Evolutionary conservation across 2,888 invertebrate genomes (phyloP), one percentile per base, ranked within the genome.

Genomic region (Eulithis prunata): DNA sequence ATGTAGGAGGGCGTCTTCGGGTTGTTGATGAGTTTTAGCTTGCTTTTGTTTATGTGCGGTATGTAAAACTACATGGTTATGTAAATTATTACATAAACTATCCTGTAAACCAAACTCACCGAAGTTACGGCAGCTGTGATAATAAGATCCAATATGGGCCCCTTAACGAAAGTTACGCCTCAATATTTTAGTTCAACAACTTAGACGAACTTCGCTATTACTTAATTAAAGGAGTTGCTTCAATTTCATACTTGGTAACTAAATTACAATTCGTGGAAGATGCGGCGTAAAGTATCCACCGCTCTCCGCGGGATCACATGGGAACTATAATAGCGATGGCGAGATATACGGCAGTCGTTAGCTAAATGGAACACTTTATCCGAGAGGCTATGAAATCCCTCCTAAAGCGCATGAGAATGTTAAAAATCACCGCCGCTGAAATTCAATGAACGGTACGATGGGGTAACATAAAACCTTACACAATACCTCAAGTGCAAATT

Each of bases 111-210:
- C 59, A 69, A 60, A 60, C 66, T 52, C 51, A n/a, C 57, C 43
- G 41, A 62, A 62, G 36, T 58, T 58, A 49, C 63, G 64, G 49
- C 64, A 66, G 66, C 64, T 64, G 60, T 56, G 53, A 69, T 72
- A 68, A 69, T 66, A 71, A 63, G 55, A 64, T 61, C 61, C 56
- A 68, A 69, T 64, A 73, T 72, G 68, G 59, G 55, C 43, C 46
- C 68, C 61, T 58, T 57, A 63, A 62, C 51, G 73, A 75, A 78
- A 70, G 63, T 76, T 77, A 71, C 71, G 64, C 71, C 70, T 71
- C 74, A 76, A 80, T 76, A 72, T 74, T 76, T 78, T 73, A 76
- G 74, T 76, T 72, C 69, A 76, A 75, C 72, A 75, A 75, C 66
- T 75, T 74, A 65, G 63, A 59, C 73, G 75, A 77, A 80, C 75